Percentiles rank a stretch among this genome's conserved stretches.
Conservation (phyloP, 92 coral and sea anemone species). For the Galaxea fascicularis region DNA sequence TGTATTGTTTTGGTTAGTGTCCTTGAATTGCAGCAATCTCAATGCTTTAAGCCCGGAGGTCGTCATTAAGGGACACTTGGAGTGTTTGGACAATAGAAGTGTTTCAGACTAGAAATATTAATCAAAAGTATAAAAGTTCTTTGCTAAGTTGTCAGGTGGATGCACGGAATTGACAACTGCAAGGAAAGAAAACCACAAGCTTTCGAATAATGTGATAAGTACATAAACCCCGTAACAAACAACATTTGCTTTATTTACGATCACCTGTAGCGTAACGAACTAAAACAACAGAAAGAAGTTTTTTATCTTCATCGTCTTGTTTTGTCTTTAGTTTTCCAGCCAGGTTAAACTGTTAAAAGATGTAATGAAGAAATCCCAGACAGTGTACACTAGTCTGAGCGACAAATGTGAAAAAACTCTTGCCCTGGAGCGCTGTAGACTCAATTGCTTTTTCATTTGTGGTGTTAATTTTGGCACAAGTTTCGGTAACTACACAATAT, state of each 20-base stretch:
- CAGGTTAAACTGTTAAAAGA: neutral
- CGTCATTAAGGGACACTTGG: neutral
- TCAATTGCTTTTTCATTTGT: conserved; percentile 1
- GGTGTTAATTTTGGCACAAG: neutral
- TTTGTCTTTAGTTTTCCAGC: neutral
- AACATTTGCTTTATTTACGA: neutral
- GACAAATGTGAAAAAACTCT: neutral
- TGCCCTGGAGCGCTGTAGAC: neutral
- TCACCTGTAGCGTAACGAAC: neutral
- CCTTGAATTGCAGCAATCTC: neutral
- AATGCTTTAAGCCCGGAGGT: neutral
- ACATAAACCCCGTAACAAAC: neutral
- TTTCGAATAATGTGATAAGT: no score
- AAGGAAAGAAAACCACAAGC: neutral
- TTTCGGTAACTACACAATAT: neutral
- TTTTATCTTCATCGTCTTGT: neutral
- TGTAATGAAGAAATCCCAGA: neutral
- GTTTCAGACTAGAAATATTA: neutral
- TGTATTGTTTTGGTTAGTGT: neutral
- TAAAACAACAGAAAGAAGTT: neutral
- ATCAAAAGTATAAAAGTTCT: neutral
- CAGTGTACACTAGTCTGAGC: neutral
- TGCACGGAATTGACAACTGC: neutral
- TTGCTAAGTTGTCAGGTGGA: neutral
- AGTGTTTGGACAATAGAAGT: neutral